These are phyloP conservation scores for Bellardia bayeri DNA, from an alignment of 2,888 invertebrate genomes.

Conservation along the genomic window DNA sequence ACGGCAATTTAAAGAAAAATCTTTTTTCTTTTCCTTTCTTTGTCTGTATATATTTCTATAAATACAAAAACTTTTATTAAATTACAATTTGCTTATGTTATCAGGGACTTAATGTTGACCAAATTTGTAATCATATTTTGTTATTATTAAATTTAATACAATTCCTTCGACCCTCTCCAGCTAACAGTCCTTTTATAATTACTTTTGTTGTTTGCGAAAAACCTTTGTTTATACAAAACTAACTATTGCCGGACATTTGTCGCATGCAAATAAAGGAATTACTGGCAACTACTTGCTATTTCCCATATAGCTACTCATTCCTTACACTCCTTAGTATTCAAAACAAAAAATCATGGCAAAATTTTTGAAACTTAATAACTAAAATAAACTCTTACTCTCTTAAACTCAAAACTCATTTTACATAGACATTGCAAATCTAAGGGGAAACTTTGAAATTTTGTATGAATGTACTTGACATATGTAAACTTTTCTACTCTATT, in stretches of 20 bases:
- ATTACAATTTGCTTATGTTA: conserved; percentile 49
- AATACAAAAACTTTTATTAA: conserved; percentile 46
- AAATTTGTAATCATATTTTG: conserved; percentile 66
- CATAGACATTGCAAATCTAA: conserved; percentile 25
- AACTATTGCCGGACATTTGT: conserved; percentile 62
- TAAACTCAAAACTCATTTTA: neutral
- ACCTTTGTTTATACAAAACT: conserved; percentile 31
- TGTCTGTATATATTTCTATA: neutral
- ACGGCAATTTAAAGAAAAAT: neutral
- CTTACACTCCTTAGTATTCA: neutral
- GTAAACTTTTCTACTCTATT: conserved; percentile 72
- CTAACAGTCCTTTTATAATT: conserved; percentile 56
- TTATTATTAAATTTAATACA: conserved; percentile 59
- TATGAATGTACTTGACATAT: conserved; percentile 72
- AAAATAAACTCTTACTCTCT: conserved; percentile 55
- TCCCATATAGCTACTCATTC: neutral
- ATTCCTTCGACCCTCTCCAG: neutral
- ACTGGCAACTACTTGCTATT: neutral
- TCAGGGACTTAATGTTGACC: neutral
- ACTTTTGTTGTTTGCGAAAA: conserved; percentile 61
- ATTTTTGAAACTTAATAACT: conserved; percentile 66
- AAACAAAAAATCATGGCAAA: conserved; percentile 44
- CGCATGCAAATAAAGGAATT: conserved; percentile 59
- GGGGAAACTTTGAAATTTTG: conserved; percentile 43
- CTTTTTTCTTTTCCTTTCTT: neutral